phyloP scores from a whole-genome alignment of 1,140 invertebrate genomes.

The Macrostomum lignano region DNA sequence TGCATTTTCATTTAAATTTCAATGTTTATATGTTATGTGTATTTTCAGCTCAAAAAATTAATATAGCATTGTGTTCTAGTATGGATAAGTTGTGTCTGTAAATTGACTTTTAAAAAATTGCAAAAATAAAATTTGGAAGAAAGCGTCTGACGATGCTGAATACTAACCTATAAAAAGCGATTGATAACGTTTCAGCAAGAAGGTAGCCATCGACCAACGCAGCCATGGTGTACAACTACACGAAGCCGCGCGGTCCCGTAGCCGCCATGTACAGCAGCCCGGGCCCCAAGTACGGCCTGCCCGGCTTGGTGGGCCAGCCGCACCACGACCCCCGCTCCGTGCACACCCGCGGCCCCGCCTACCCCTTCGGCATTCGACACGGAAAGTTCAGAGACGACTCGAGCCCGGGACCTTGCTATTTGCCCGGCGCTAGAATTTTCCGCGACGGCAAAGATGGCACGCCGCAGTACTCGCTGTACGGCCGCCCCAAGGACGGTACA shows the following conservation, averaged over 20 bases:
- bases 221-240: too few species aligned
- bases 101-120: too few species aligned
- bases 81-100: too few species aligned
- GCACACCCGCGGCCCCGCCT: conserved; percentile 17
- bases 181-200: too few species aligned
- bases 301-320: conserved; percentile 17
- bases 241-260: conserved; percentile 53
- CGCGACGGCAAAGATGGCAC: conserved; percentile 20
- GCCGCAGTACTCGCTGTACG: conserved; percentile 22
- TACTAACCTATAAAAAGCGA: too few species aligned
- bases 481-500: conserved; percentile 11
- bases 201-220: too few species aligned
- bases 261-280: conserved; percentile 61
- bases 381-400: conserved; percentile 8
- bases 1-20: too few species aligned
- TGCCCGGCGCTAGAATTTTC: conserved; percentile 10
- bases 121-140: too few species aligned
- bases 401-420: conserved; percentile 16
- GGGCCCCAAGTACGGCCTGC: conserved; percentile 36
- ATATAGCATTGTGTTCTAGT: too few species aligned
- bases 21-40: too few species aligned
- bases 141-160: too few species aligned
- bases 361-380: conserved; percentile 17
- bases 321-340: conserved; percentile 22
- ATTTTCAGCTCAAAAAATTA: too few species aligned